Conservation (phyloP, 2,113 vertebrate genomes). For the Okapia johnstoni region DNA sequence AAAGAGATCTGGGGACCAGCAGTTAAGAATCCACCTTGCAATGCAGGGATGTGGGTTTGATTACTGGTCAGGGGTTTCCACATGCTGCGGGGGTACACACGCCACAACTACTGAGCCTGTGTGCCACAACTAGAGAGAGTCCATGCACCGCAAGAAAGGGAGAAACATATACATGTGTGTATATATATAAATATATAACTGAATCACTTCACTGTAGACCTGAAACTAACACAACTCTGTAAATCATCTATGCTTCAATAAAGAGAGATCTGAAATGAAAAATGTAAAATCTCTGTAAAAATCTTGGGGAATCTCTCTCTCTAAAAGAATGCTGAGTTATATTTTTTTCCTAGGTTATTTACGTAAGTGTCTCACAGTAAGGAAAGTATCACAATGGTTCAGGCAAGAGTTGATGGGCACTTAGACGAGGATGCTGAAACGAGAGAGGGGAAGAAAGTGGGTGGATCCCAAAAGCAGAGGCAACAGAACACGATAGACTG, state of each 20-base stretch:
- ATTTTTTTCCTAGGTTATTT: neutral
- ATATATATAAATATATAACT: neutral
- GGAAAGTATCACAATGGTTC: neutral
- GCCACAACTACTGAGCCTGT: neutral
- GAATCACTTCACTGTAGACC: neutral
- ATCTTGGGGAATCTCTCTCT: neutral
- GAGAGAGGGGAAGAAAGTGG: neutral
- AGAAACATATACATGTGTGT: neutral
- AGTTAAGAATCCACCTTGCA: neutral
- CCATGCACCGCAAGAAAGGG: neutral
- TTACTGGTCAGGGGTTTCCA: neutral
- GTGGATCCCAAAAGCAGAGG: neutral
- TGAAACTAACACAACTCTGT: neutral
- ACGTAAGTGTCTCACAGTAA: neutral
- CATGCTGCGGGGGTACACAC: neutral
- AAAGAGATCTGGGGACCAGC: neutral
- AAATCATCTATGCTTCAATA: neutral
- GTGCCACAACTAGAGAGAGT: neutral
- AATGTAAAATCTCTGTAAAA: neutral
- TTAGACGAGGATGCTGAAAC: neutral
- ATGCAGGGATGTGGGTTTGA: neutral
- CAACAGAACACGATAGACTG: neutral
- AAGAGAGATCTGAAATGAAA: neutral
- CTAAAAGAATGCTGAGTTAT: neutral
- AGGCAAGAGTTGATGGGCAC: neutral